phyloP scores from a whole-genome alignment of 2,888 invertebrate species.

The Cataglyphis cursor region DNA sequence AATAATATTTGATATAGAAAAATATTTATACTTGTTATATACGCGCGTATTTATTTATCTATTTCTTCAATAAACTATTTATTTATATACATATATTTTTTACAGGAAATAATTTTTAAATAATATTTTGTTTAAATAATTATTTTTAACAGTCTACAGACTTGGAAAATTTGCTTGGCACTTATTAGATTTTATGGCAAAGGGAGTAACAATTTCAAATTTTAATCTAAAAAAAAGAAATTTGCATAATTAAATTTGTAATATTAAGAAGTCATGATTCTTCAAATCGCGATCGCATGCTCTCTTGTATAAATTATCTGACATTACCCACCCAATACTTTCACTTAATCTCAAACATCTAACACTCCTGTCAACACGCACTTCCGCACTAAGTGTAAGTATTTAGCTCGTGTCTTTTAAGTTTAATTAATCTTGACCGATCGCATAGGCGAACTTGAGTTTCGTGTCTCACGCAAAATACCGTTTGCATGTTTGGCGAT shows the following conservation, averaged over 20 bases:
- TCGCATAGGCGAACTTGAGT: slow-evolving; percentile 3
- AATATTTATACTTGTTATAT: background rate
- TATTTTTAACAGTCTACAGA: background rate
- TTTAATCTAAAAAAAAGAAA: background rate
- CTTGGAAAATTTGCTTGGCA: background rate
- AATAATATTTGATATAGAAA: background rate
- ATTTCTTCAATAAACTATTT: background rate
- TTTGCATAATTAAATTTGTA: background rate
- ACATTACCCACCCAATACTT: background rate
- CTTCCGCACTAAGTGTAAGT: background rate
- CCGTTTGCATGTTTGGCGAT: slow-evolving; percentile 50
- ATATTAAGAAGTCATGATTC: background rate
- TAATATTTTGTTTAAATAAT: background rate
- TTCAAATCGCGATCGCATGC: background rate
- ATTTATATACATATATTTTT: background rate
- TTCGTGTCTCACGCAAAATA: slow-evolving; percentile 62
- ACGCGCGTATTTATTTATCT: background rate
- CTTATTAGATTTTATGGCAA: background rate
- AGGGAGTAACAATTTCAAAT: background rate
- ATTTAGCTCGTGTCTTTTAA: slow-evolving; percentile 29
- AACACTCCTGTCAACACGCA: slow-evolving; percentile 16
- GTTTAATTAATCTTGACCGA: slow-evolving; percentile 56
- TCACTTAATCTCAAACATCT: slow-evolving; percentile 6
- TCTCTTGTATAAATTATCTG: background rate
- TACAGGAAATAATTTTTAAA: background rate